Conservation (phyloP, 2,888 invertebrate species). For the Hydroisotoma schaefferi region DNA sequence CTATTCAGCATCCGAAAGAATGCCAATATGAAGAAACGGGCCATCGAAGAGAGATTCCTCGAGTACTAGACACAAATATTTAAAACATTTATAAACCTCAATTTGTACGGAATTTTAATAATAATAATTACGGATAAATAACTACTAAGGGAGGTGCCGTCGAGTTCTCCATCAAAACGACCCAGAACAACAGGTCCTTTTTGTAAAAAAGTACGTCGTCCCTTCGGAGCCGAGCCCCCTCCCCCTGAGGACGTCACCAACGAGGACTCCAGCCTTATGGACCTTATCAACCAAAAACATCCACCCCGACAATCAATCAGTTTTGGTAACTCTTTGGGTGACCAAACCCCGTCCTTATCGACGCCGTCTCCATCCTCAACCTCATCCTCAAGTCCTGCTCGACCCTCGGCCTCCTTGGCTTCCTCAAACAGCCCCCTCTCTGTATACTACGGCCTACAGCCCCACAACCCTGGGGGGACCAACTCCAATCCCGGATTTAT, state of each 20-base stretch:
- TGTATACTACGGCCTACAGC: background rate
- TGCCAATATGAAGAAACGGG: no score
- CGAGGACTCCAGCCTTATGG: conserved; percentile 43
- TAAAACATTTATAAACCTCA: no score
- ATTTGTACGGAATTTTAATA: no score
- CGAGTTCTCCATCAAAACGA: conserved; percentile 23
- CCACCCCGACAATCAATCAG: conserved; percentile 1
- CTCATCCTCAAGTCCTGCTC: conserved; percentile 23
- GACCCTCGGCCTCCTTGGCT: background rate
- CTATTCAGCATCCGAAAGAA: no score
- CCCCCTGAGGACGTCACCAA: conserved; percentile 34
- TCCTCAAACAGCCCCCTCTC: conserved; percentile 8
- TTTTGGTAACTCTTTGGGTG: conserved; percentile 14
- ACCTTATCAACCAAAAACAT: conserved; percentile 31
- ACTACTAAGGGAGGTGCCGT: no score
- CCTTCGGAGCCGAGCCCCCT: conserved; percentile 32
- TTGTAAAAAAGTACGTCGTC: conserved; percentile 19
- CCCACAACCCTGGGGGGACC: background rate
- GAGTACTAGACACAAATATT: no score
- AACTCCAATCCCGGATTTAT: background rate
- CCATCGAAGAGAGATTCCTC: no score
- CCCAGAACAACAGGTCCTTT: conserved; percentile 13
- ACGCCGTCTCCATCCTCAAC: conserved; percentile 29
- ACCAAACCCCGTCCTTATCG: conserved; percentile 20
- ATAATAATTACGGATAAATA: no score